phyloP scores from a whole-genome alignment of 1,140 invertebrate genomes.

The Micrasema minimum region DNA sequence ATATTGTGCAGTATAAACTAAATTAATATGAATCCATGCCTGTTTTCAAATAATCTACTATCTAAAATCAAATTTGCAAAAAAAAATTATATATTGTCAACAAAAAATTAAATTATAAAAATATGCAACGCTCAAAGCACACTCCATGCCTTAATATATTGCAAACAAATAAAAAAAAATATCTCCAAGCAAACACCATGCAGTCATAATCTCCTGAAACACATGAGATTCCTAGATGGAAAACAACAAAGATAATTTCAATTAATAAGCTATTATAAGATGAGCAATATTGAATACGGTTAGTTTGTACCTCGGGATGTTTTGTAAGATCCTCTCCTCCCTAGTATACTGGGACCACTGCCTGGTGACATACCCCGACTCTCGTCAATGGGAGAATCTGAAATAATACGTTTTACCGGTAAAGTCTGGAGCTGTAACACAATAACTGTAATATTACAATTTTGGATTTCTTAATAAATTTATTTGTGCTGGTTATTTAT shows the following conservation, averaged over 20 bases:
- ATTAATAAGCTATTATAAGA: background rate
- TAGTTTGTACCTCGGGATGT: slow-evolving; percentile 80
- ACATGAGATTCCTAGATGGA: too few relatives aligned
- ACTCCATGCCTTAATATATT: slow-evolving; percentile 31
- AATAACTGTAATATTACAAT: too few relatives aligned
- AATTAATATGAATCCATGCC: slow-evolving; percentile 16
- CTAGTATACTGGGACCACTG: slow-evolving; percentile 74
- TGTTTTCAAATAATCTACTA: slow-evolving; percentile 15
- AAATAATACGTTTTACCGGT: too few relatives aligned
- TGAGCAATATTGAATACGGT: slow-evolving; percentile 44
- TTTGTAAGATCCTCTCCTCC: slow-evolving; percentile 85
- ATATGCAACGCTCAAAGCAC: slow-evolving; percentile 7
- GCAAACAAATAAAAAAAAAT: slow-evolving; percentile 22
- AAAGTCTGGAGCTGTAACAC: too few relatives aligned
- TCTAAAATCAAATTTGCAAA: background rate
- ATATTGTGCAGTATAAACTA: slow-evolving; percentile 16
- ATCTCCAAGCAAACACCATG: slow-evolving; percentile 37
- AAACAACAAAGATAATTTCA: slow-evolving; percentile 2
- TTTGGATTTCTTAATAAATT: too few relatives aligned
- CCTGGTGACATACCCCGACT: slow-evolving; percentile 78
- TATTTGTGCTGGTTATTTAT: too few relatives aligned
- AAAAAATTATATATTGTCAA: background rate
- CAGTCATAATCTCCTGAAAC: slow-evolving; percentile 20
- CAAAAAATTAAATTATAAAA: background rate
- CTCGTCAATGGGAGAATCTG: slow-evolving; percentile 83